Evolutionary conservation across 2,113 vertebrate species (phyloP).

Genomic region (Anarhynchus alexandrinus): DNA sequence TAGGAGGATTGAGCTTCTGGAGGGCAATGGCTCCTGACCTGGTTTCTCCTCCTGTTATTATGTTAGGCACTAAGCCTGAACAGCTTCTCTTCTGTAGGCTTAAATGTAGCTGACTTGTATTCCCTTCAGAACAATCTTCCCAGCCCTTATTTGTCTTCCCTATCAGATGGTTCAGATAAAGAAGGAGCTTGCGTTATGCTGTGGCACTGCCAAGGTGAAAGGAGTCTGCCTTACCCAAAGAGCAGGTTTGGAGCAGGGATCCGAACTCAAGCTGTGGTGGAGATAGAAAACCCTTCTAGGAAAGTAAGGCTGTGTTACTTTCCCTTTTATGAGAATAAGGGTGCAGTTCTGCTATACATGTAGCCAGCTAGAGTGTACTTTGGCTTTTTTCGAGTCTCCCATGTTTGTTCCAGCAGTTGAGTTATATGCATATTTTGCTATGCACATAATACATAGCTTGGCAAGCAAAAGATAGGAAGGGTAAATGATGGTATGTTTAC

Average conservation of each 20-base stretch:
- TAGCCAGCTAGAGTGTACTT: neutral
- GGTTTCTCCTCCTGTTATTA: slow-evolving; percentile 24
- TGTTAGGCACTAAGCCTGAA: slow-evolving; percentile 50
- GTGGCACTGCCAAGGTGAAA: neutral
- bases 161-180: neutral
- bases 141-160: neutral
- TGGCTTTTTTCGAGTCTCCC: neutral
- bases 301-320: neutral
- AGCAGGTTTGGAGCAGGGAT: neutral
- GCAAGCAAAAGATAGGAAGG: slow-evolving; percentile 49
- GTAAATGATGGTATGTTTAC: slow-evolving; percentile 50
- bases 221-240: neutral
- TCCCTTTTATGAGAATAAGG: neutral
- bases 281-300: neutral
- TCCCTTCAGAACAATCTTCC: slow-evolving; percentile 27
- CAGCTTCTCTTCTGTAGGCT: neutral
- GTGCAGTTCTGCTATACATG: neutral
- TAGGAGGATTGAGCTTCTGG: slow-evolving; percentile 28
- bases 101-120: slow-evolving; percentile 25
- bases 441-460: slow-evolving; percentile 33
- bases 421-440: slow-evolving; percentile 30
- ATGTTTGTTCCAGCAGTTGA: slow-evolving; percentile 5
- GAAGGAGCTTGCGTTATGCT: neutral
- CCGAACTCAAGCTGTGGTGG: neutral
- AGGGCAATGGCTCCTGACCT: slow-evolving; percentile 18